phyloP scores from a whole-genome alignment of 1,140 invertebrate genomes.

The Drosophila pectinifera region DNA sequence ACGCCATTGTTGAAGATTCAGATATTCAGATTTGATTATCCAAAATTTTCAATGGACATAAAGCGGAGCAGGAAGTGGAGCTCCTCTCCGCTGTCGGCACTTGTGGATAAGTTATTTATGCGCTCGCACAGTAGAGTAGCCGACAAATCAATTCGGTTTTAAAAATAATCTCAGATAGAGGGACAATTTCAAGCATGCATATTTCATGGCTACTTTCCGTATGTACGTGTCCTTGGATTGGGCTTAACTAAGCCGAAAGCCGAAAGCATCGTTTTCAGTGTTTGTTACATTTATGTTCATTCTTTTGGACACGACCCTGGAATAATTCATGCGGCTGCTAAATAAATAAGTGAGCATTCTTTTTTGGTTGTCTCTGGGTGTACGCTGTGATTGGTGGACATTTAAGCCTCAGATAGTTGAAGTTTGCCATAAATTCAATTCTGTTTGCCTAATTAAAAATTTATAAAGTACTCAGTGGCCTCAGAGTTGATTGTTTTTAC shows the following conservation, averaged over 20 bases:
- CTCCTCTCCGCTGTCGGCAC: not conserved
- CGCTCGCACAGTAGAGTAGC: not conserved
- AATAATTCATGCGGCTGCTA: slow-evolving; percentile 15
- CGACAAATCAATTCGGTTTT: slow-evolving; percentile 37
- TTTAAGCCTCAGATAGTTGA: slow-evolving; percentile 1
- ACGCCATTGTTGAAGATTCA: slow-evolving; percentile 28
- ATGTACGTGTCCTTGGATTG: slow-evolving; percentile 19
- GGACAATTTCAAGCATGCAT: slow-evolving; percentile 20
- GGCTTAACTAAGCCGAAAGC: slow-evolving; percentile 13
- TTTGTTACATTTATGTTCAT: slow-evolving; percentile 13
- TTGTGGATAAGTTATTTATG: slow-evolving; percentile 46
- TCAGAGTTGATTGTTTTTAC: not conserved
- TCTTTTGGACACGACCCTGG: slow-evolving; percentile 2
- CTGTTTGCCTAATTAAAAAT: slow-evolving; percentile 4
- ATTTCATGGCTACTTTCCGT: slow-evolving; percentile 23
- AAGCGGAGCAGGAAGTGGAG: not conserved
- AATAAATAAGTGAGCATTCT: slow-evolving; percentile 11
- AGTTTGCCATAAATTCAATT: not conserved
- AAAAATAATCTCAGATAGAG: slow-evolving; percentile 30
- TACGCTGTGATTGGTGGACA: not conserved
- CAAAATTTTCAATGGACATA: slow-evolving; percentile 9
- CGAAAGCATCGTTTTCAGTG: slow-evolving; percentile 9
- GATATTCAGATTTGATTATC: slow-evolving; percentile 34
- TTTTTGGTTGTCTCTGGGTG: not conserved
- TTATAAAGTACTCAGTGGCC: not conserved